Evolutionary conservation across 2,113 vertebrate genomes (phyloP).

Genomic region (Triplophysa dalaica): DNA sequence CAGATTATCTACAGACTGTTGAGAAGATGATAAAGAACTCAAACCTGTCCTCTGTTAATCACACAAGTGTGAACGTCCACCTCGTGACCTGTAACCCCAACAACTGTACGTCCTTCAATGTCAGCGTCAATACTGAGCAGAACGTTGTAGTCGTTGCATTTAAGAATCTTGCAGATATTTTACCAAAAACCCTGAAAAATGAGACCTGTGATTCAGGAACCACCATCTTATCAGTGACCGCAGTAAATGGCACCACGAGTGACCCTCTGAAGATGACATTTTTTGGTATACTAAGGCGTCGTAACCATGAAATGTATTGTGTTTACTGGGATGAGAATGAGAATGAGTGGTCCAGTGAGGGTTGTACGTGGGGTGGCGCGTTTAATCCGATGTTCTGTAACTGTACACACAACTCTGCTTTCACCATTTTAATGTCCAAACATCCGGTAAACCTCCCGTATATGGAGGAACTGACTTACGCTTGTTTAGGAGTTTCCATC

Average conservation of each 20-base stretch:
- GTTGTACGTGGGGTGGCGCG: conserved; percentile 43
- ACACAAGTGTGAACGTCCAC: accelerated
- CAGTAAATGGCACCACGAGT: background rate
- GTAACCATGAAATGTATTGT: conserved; percentile 53
- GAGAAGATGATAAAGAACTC: conserved; percentile 68
- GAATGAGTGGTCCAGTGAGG: accelerated
- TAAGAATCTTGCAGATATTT: conserved; percentile 64
- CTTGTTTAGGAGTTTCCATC: conserved; percentile 78
- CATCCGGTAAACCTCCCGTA: accelerated
- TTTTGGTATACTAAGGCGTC: accelerated
- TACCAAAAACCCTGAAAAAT: conserved; percentile 19
- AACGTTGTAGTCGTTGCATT: conserved; percentile 60
- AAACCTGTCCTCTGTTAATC: background rate
- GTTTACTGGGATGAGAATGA: conserved; percentile 75
- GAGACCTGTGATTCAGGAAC: background rate
- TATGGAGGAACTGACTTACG: conserved; percentile 70
- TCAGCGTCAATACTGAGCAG: background rate
- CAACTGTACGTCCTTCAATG: accelerated
- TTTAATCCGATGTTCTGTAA: conserved; percentile 42
- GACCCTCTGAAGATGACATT: conserved; percentile 66
- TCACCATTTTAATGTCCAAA: conserved; percentile 84
- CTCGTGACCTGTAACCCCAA: conserved; percentile 58
- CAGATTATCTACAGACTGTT: conserved; percentile 69
- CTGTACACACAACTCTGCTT: conserved; percentile 83
- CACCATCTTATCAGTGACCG: conserved; percentile 73